phyloP scores from a whole-genome alignment of 92 coral and sea anemone species.

The Scolanthus callimorphus region DNA sequence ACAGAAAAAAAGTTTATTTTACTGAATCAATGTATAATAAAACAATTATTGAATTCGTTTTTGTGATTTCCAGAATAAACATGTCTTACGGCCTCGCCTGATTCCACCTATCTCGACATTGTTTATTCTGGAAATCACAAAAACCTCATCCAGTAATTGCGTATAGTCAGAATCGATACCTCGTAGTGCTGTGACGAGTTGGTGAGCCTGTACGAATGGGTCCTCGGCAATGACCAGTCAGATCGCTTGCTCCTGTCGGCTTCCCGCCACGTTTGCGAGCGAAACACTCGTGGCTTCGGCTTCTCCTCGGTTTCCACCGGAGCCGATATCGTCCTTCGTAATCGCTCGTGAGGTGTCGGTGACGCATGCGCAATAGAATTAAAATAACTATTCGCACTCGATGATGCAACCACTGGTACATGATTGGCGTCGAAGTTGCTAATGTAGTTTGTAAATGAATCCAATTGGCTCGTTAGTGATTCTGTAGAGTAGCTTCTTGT shows the following conservation, averaged over 20 bases:
- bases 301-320: slow-evolving; percentile 2
- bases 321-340: slow-evolving; percentile 22
- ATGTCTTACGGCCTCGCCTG: too few species aligned
- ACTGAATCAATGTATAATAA: too few species aligned
- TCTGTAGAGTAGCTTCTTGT: slow-evolving; percentile 18
- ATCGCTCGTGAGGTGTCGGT: slow-evolving; percentile 2
- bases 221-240: slow-evolving; percentile 9
- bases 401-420: neutral
- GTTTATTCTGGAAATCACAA: too few species aligned
- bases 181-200: slow-evolving; percentile 14
- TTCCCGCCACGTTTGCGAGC: slow-evolving; percentile 3
- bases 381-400: slow-evolving; percentile 8
- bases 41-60: too few species aligned
- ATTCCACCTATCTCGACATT: too few species aligned
- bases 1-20: too few species aligned
- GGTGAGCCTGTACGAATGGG: slow-evolving; percentile 10
- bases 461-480: slow-evolving; percentile 11
- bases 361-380: neutral
- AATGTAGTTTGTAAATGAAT: slow-evolving; percentile 14
- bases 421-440: slow-evolving; percentile 7
- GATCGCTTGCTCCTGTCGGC: neutral
- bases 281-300: neutral
- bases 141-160: too few species aligned
- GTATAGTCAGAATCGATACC: too few species aligned
- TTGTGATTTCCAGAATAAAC: too few species aligned